A percentile compares a stretch with the other conserved stretches of the same genome.
phyloP scores from a whole-genome alignment of 2,113 vertebrate genomes.

The Fulica atra region DNA sequence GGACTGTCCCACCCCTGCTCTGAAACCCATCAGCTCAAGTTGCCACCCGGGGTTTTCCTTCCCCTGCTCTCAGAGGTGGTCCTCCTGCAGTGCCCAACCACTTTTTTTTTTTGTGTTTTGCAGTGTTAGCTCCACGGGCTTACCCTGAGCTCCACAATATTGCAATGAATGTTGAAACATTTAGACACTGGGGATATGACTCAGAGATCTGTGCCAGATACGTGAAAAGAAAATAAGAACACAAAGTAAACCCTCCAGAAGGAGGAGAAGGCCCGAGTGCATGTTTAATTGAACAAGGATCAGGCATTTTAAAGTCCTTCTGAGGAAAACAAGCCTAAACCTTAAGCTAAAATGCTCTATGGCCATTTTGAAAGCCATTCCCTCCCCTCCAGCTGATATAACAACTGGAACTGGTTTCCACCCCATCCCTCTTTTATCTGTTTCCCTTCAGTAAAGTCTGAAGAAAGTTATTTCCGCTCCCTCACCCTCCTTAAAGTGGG shows the following conservation, averaged over 20 bases:
- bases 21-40: not conserved
- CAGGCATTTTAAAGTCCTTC: not conserved
- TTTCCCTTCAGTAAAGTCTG: slow-evolving; percentile 19
- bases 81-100: not conserved
- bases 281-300: not conserved
- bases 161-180: not conserved
- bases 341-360: not conserved
- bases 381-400: not conserved
- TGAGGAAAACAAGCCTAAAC: not conserved
- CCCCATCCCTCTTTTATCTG: slow-evolving; percentile 1
- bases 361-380: not conserved
- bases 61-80: fast-evolving
- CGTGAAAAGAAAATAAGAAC: not conserved
- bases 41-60: not conserved
- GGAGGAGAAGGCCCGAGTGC: not conserved
- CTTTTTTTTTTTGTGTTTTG: no score
- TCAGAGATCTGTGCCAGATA: not conserved
- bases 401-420: not conserved
- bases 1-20: not conserved
- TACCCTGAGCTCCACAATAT: not conserved
- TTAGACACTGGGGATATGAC: not conserved
- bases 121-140: not conserved
- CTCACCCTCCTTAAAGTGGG: not conserved
- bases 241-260: not conserved
- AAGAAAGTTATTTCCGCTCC: slow-evolving; percentile 29